Evolutionary conservation across 2,797 vertebrate genomes (phyloP), one percentile per base, ranked within the genome.

Genomic region (Alectoris magna): DNA sequence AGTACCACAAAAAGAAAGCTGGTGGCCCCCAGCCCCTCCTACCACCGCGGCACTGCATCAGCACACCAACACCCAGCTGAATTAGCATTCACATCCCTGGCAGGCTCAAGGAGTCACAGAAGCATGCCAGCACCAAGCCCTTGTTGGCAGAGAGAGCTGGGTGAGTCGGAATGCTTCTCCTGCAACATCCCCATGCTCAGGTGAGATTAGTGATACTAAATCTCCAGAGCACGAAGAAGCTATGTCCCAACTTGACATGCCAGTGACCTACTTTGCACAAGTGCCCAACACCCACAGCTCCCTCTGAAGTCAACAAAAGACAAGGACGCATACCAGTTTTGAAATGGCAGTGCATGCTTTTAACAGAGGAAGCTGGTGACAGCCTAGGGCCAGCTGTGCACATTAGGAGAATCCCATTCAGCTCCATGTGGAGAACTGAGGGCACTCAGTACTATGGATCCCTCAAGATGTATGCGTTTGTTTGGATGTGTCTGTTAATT

Each of bases 191-290:
- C 53, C 36, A 34, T 41, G 66, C 63, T 78, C 88, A 92, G 93
- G 92, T 93, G 48, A 93, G 92, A 93, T 83, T 93, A 95, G 78
- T 70, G 80, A 84, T 72, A 67, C 22, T 69, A 87, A 86, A 84
- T 76, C 87, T 85, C 83, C 15, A 17, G 51, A 88, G 83, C 67
- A 71, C 0, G 0, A 49, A 74, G 68, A 68, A 84, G 93, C 79
- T 86, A 70, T 70, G 95, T 73, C 82, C 94, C 72, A 95, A 95
- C 94, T 86, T 94, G 95, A 95, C 94, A 64, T 22, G 67, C 63
- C 48, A 73, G 39, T 86, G 92, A 96, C 95, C 96, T 95, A 95
- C 75, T 95, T 96, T 75, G 72, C 76, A 91, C 63, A 85, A 23
- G 2, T 80, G 84, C 93, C 84, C 88, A 72, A 87, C 91, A 95